Base-by-base conservation (phyloP, 2,797 vertebrate species). In the Tapera naevia region DNA sequence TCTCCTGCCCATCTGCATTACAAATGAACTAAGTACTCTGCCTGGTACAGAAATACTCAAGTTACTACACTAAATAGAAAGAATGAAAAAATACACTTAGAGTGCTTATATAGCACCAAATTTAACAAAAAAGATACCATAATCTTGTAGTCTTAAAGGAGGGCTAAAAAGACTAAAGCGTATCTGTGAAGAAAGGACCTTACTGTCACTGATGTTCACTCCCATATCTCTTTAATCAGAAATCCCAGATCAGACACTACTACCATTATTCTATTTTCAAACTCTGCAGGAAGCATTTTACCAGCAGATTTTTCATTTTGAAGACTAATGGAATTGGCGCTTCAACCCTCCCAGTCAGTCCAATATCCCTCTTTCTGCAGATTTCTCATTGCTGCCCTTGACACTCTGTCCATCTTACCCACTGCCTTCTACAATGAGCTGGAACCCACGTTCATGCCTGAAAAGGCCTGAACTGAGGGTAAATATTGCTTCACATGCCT, bases 1-100 rank as follows among this genome's bases (percentile, higher is more conserved):
- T 19, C 15, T 64, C 50, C 69, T 14, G 18, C 71, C 22, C 30
- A 86, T 89, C 45, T 91, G 56, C 88, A 81, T 94, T 79, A 90
- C 80, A 88, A 88, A 95, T 72, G 5, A 91, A 73, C 41, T 72
- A 72, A 80, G 54, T 41, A 71, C 32, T 74, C 80, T 76, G 41
- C 25, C 83, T 67, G 28, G 28, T 45, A 71, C 17, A 86, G 57
- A 90, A 93, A 93, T 54, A 60, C 27, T 81, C 21, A 61, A 78
- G 27, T 86, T 94, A 90, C 73, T 14, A 57, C 78, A 94, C 27
- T 21, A 57, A 91, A 83, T 11, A 46, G 7, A 88, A 33, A 84
- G 43, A 86, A 80, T 25, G 1, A 57, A 89, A 80, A 80, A 57
- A 6, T 18, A 28, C 9, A 30, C 12, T 76, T 6, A 33, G 3